phyloP scores from a whole-genome alignment of 2,113 vertebrate genomes.

The Prionailurus viverrinus region DNA sequence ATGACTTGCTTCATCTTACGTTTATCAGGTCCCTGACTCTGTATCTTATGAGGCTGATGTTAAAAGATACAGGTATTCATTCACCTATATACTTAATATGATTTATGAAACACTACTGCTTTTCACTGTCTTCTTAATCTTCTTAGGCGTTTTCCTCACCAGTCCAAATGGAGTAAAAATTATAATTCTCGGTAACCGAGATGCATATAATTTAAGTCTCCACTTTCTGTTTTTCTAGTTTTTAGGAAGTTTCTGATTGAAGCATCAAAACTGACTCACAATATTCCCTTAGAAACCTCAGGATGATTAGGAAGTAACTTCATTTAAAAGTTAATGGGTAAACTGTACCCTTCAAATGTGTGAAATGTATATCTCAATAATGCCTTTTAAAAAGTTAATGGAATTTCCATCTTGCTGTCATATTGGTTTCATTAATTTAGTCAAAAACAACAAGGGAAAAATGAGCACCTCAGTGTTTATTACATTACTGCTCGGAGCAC shows the following conservation, averaged over 20 bases:
- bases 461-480: constrained; percentile 60
- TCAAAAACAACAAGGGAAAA: constrained; percentile 78
- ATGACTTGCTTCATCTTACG: background rate
- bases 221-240: constrained; percentile 21
- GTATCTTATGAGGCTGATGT: background rate
- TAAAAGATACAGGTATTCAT: background rate
- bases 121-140: background rate
- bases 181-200: background rate
- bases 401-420: constrained; percentile 78
- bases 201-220: constrained; percentile 20
- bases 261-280: constrained; percentile 66
- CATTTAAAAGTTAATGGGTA: constrained; percentile 79
- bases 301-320: constrained; percentile 72
- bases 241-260: constrained; percentile 68
- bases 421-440: constrained; percentile 84
- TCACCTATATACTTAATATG: background rate
- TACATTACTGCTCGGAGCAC: constrained; percentile 53
- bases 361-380: background rate
- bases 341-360: background rate
- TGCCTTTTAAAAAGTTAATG: background rate
- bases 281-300: constrained; percentile 67
- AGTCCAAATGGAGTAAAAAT: background rate
- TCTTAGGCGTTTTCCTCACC: background rate
- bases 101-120: background rate
- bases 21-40: background rate